These are phyloP conservation scores for Spinibarbus caldwelli DNA, from an alignment of 2,797 vertebrate genomes.

Conservation along the genomic window DNA sequence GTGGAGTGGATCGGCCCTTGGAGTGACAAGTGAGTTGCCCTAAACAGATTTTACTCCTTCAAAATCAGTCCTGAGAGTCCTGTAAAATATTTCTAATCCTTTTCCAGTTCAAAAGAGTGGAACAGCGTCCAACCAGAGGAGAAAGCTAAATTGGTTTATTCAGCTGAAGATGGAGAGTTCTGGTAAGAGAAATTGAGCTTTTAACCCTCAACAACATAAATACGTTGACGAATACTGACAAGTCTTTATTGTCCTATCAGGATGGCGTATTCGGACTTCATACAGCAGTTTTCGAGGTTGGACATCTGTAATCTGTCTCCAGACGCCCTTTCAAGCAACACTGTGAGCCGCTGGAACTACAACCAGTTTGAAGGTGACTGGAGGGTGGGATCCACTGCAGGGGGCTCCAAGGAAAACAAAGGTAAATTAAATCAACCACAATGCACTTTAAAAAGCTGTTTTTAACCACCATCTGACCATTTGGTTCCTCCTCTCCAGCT, in stretches of 20 bases:
- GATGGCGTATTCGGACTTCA: slow-evolving; percentile 79
- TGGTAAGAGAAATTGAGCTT: slow-evolving; percentile 67
- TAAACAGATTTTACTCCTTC: not conserved
- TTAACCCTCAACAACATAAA: not conserved
- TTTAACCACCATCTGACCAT: not conserved
- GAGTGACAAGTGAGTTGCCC: slow-evolving; percentile 86
- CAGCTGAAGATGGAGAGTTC: slow-evolving; percentile 80
- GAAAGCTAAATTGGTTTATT: slow-evolving; percentile 69
- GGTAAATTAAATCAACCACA: slow-evolving; percentile 60
- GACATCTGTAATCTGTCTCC: slow-evolving; percentile 83
- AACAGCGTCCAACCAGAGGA: slow-evolving; percentile 64
- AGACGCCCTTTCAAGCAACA: slow-evolving; percentile 65
- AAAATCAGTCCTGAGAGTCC: not conserved
- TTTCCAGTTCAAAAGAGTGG: slow-evolving; percentile 77
- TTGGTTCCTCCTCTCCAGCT: slow-evolving; percentile 64
- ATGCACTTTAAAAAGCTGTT: not conserved
- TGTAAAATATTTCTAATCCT: not conserved
- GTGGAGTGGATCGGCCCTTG: slow-evolving; percentile 92
- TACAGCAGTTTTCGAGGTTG: slow-evolving; percentile 69
- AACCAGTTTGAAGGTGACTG: slow-evolving; percentile 76
- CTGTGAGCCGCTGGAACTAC: slow-evolving; percentile 68
- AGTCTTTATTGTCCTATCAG: slow-evolving; percentile 52
- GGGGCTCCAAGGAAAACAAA: slow-evolving; percentile 72
- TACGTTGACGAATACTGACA: not conserved
- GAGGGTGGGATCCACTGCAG: slow-evolving; percentile 77